phyloP scores from a whole-genome alignment of 2,888 invertebrate genomes.

The Drosophila subsilvestris region DNA sequence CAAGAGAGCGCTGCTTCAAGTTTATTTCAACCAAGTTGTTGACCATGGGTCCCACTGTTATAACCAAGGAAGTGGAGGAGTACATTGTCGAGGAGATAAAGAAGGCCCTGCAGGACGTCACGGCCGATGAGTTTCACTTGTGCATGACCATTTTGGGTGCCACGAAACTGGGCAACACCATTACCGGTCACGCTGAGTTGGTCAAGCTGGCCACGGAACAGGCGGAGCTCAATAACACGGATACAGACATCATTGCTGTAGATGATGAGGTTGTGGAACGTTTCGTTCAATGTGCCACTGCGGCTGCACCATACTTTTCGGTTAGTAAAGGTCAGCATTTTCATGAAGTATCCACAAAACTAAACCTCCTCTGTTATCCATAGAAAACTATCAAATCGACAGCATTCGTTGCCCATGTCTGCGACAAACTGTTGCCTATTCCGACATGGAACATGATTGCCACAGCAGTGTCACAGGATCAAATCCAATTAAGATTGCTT shows the following conservation, averaged over 20 bases:
- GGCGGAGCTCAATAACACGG: slow-evolving; percentile 91
- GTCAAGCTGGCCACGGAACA: slow-evolving; percentile 94
- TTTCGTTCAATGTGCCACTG: slow-evolving; percentile 93
- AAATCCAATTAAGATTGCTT: slow-evolving; percentile 90
- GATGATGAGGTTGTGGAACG: slow-evolving; percentile 91
- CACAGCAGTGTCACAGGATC: slow-evolving; percentile 86
- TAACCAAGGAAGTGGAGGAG: slow-evolving; percentile 94
- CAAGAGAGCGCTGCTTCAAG: slow-evolving; percentile 94
- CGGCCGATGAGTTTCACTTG: slow-evolving; percentile 95
- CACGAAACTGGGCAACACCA: slow-evolving; percentile 92
- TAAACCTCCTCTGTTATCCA: slow-evolving; percentile 60
- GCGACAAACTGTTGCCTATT: slow-evolving; percentile 92
- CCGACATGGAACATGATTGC: slow-evolving; percentile 88
- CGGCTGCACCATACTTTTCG: slow-evolving; percentile 94
- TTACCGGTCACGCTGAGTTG: slow-evolving; percentile 93
- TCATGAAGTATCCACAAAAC: background rate
- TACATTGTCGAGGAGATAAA: slow-evolving; percentile 92
- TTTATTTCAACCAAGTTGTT: slow-evolving; percentile 94
- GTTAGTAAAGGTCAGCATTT: slow-evolving; percentile 85
- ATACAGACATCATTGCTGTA: slow-evolving; percentile 84
- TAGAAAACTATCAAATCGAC: slow-evolving; percentile 94
- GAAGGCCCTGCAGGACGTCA: slow-evolving; percentile 93
- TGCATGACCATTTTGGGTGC: slow-evolving; percentile 94
- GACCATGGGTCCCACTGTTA: slow-evolving; percentile 89
- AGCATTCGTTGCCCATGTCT: slow-evolving; percentile 92